Evolutionary conservation across 2,113 vertebrate species (phyloP), one percentile per base, ranked within the genome.

Genomic region (Hoplias malabaricus): DNA sequence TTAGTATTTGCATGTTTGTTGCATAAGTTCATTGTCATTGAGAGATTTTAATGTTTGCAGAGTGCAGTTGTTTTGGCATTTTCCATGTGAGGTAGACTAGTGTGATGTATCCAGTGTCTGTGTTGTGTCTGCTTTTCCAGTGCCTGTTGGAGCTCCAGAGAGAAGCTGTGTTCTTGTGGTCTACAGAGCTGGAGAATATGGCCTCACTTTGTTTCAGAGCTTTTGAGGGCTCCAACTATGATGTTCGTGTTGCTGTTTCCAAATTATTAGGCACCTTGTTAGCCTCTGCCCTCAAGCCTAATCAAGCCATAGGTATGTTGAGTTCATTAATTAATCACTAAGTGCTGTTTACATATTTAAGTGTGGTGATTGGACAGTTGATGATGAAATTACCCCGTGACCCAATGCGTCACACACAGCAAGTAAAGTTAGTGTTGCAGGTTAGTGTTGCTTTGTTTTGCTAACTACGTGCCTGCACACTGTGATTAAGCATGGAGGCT

Each of bases 121-220:
- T 10, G 42, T 42, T 66, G n/a, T 34, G 4, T 48, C 31, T 81
- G 29, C 8, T 36, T 42, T 66, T 14, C 27, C 80, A 98, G 97
- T 98, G 96, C 90, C 90, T 99, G 79, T 88, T 96, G 85, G 95
- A 97, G 91, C 93, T 99, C 84, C 96, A 98, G 84, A 92, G 93
- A 50, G 97, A 98, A 87, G 96, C 96, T 2, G 56, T 87, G 27
- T 98, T 98, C 89, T 91, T 99, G 90, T 96, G 94, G 94, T 95
- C 81, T 84, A 92, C 94, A 50, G 96, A 98, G 79, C 72, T 99
- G 80, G 96, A 98, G 82, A 97, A 95, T 67, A 88, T 98, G 79
- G 90, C 94, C 74, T 94, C 95, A 1, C 83, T 97, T 7, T 98
- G 97, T 90, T 98, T 98, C 91, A 94, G 96, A 69, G 95, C 97